Evolutionary conservation across 2,113 vertebrate genomes (phyloP).

Genomic region (Elephantulus edwardii): DNA sequence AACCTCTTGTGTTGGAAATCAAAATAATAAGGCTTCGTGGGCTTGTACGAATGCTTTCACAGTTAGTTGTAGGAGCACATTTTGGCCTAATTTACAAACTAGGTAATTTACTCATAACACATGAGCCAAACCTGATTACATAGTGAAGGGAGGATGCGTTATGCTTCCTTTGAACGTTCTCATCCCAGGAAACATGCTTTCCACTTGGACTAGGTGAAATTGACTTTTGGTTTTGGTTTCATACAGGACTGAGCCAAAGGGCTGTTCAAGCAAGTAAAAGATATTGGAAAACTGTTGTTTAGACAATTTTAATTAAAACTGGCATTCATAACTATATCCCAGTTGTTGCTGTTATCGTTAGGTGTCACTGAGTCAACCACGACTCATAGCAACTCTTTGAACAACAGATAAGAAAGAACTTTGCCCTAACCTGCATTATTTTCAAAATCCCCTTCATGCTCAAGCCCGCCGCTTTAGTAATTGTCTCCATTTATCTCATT

Average conservation of each 20-base stretch:
- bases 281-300: conserved; percentile 45
- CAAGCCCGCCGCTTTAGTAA: too few relatives aligned
- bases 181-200: conserved; percentile 27
- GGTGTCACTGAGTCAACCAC: too few relatives aligned
- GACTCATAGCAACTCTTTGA: too few relatives aligned
- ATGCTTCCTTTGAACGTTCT: conserved; percentile 74
- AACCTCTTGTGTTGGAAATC: conserved; percentile 79
- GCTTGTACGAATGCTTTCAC: conserved; percentile 81
- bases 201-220: background rate
- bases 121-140: conserved; percentile 73
- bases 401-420: too few relatives aligned
- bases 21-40: conserved; percentile 82
- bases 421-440: too few relatives aligned
- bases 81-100: conserved; percentile 79
- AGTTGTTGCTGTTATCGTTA: too few relatives aligned
- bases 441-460: too few relatives aligned
- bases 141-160: conserved; percentile 67
- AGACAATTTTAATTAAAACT: conserved; percentile 33
- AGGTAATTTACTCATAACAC: conserved; percentile 81
- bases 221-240: conserved; percentile 58
- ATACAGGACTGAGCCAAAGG: background rate
- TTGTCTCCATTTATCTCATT: too few relatives aligned
- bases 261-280: conserved; percentile 37
- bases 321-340: background rate
- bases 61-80: conserved; percentile 74